Evolutionary conservation across 2,888 invertebrate species (phyloP), one percentile per base, ranked within the genome.

Genomic region (Cistogaster globosa): DNA sequence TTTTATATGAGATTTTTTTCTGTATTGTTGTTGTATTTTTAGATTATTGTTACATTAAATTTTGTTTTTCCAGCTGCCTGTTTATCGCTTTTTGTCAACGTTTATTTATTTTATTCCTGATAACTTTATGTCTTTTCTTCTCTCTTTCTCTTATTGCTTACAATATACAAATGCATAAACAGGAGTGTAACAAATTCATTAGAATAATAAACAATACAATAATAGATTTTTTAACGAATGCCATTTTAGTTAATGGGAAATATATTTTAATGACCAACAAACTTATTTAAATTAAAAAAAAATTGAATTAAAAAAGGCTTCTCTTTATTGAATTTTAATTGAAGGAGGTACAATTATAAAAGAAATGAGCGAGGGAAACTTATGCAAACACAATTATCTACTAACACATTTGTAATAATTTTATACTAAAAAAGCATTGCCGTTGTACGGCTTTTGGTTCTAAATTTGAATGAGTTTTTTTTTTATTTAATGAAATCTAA

Each of bases 1-100:
- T 76, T 76, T 51, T 71, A 63, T 72, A 26, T 62, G 51, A n/a
- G 58, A 72, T 76, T 7, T 83, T 18, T 45, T 83, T n/a, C n/a
- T 53, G 6, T 81, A 57, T 63, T 68, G 72, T 78, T 55, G 62
- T 78, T 45, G 20, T 14, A 20, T 55, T 69, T 74, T 63, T 51
- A 60, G 65, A 53, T 81, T 78, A 72, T 82, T 82, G 82, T 71
- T 78, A 62, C 82, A 78, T 60, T 68, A 74, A 60, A 71, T 83
- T 83, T 74, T 79, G 79, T 85, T 85, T 71, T 79, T 82, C 67
- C 85, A 85, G 85, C 85, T 85, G 85, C 62, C 72, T 45, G 42
- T 69, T 76, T 84, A 45, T 51, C 32, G 36, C 60, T 58, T 75
- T 79, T 80, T 63, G 63, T 69, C 74, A 65, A 38, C 22, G 38